A percentile compares a stretch with the other conserved stretches of the same genome.
Evolutionary conservation across 2,113 vertebrate species (phyloP).

Genomic region (Indri indri): DNA sequence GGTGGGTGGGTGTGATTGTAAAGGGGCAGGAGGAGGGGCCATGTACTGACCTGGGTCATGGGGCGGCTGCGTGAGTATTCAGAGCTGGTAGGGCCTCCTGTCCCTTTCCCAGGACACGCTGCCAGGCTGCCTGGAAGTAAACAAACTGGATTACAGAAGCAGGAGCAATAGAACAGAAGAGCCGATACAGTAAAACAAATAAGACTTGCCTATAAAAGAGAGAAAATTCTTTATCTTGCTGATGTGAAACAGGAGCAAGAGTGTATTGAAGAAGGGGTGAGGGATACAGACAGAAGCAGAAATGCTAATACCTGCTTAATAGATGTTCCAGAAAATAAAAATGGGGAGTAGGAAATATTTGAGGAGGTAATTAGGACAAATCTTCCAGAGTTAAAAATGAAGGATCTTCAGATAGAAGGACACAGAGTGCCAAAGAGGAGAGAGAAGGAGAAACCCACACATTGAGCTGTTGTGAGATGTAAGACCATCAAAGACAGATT

Average conservation of each 20-base stretch:
- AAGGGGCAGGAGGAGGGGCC: fast-evolving
- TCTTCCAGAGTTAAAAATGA: not conserved
- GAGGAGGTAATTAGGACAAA: not conserved
- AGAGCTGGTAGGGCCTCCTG: not conserved
- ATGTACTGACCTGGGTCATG: no score
- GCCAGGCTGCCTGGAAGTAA: not conserved
- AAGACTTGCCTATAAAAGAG: not conserved
- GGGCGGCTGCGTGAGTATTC: not conserved
- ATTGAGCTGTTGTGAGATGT: not conserved
- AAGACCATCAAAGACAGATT: not conserved
- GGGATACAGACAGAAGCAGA: not conserved
- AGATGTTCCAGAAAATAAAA: not conserved
- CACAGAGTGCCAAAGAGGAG: not conserved
- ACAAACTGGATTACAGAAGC: not conserved
- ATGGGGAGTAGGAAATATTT: not conserved
- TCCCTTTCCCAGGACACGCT: not conserved
- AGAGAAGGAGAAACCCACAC: not conserved
- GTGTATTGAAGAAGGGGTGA: not conserved
- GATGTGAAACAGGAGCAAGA: not conserved
- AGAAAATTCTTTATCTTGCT: not conserved
- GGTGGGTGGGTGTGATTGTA: fast-evolving
- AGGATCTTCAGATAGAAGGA: not conserved
- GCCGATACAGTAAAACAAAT: not conserved
- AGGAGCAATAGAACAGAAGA: no score
- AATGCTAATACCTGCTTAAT: no score